Base-by-base conservation (phyloP, 2,888 invertebrate genomes). In the Nineta flava region DNA sequence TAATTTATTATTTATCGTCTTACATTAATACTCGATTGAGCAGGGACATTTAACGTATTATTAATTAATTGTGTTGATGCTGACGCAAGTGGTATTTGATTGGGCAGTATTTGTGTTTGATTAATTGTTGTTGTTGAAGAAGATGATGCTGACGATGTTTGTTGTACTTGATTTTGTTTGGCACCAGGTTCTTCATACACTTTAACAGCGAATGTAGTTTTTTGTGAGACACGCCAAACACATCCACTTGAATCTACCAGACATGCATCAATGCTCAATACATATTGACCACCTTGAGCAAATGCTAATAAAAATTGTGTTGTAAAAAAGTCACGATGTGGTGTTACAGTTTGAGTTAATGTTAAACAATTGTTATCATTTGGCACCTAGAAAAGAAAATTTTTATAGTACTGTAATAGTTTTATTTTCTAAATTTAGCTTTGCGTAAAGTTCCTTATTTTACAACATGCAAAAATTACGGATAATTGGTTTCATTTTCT, bases 241-340 rank as follows among this genome's bases (percentile, higher is more conserved):
- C 83, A 81, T 1, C 87, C 90, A 54, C 76, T 73, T 55, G 85
- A 82, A 64, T 95, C 94, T 1, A 92, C 76, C 49, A 93, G 81
- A 53, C 84, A 83, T 0, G 92, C 88, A 61, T 90, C 88, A 7
- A 92, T 80, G 0, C 81, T 82, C 26, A 94, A 81, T 53, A 79
- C 72, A 65, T 85, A 85, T 55, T 83, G 76, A 0, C 81, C 81
- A 12, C 81, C 79, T 55, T 69, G 65, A 7, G 73, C 71, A 57
- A 90, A 81, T 1, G 81, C 77, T 35, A 96, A 72, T 47, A 96
- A 70, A 67, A 95, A 94, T 65, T 91, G 91, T 0, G 91, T 88
- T 0, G 88, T 86, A 67, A 96, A 92, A 71, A 94, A 95, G 63
- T 96, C 95, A 26, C 91, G 82, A 59, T 93, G 88, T 0, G 94